phyloP scores from a whole-genome alignment of 2,888 invertebrate genomes.

The Abscondita cerata region DNA sequence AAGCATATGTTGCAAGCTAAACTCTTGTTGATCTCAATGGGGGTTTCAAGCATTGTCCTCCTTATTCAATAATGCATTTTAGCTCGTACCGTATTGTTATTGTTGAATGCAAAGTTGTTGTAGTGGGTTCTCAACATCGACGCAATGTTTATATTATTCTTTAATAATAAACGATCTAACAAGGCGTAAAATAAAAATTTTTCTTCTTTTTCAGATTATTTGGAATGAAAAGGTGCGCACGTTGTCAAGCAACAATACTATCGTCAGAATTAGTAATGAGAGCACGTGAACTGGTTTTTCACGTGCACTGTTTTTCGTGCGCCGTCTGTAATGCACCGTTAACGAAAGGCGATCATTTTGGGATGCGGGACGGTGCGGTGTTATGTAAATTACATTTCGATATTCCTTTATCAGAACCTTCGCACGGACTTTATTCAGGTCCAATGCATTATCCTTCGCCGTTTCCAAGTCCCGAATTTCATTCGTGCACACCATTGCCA shows the following conservation, averaged over 20 bases:
- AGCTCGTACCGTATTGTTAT: constrained; percentile 8
- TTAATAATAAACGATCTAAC: neutral
- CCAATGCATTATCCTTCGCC: constrained; percentile 64
- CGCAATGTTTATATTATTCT: neutral
- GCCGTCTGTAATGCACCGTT: constrained; percentile 85
- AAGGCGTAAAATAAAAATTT: neutral
- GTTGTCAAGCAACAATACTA: constrained; percentile 88
- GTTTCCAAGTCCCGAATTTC: constrained; percentile 62
- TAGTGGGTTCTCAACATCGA: constrained; percentile 7
- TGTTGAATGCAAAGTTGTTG: constrained; percentile 3
- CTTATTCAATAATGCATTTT: constrained; percentile 18
- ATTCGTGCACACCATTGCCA: constrained; percentile 59
- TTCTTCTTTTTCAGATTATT: constrained; percentile 74
- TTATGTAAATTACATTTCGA: constrained; percentile 83
- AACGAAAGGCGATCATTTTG: constrained; percentile 94
- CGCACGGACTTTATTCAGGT: constrained; percentile 61
- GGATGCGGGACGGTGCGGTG: constrained; percentile 86
- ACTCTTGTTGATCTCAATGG: constrained; percentile 35
- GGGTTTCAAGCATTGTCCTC: constrained; percentile 39
- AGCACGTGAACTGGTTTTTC: constrained; percentile 90
- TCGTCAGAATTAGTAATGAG: constrained; percentile 95
- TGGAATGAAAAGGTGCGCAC: constrained; percentile 85
- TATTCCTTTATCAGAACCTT: constrained; percentile 55
- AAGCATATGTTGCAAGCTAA: constrained; percentile 41
- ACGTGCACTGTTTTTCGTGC: constrained; percentile 94